Evolutionary conservation across 2,797 vertebrate species (phyloP).

Genomic region (Merluccius polli): DNA sequence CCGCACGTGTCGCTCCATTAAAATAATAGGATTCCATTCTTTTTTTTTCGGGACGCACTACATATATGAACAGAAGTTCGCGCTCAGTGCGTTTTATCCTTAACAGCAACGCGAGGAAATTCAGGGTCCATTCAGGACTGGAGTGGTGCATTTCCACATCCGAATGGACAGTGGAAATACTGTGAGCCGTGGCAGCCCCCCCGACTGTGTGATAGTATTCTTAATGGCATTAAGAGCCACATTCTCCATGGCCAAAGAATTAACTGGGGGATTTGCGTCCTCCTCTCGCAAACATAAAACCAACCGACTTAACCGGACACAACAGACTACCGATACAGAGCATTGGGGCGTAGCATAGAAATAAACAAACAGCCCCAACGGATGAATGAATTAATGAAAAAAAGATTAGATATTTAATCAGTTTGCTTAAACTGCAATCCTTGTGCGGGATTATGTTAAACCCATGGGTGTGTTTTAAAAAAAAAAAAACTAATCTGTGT

Average conservation of each 20-base stretch:
- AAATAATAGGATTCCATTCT: too few relatives aligned
- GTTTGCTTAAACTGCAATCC: constrained; percentile 49
- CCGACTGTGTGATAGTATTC: constrained; percentile 7
- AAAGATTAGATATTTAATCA: constrained; percentile 41
- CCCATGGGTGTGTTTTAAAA: constrained; percentile 37
- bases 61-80: too few relatives aligned
- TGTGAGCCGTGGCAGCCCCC: too few relatives aligned
- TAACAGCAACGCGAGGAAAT: too few relatives aligned
- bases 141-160: background rate
- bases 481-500: constrained; percentile 54
- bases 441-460: constrained; percentile 61
- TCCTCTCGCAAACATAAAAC: constrained; percentile 10
- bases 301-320: constrained; percentile 4
- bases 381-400: constrained; percentile 33
- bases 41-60: too few relatives aligned
- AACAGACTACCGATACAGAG: background rate
- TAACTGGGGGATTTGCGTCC: constrained; percentile 19
- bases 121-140: too few relatives aligned
- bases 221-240: background rate
- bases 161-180: background rate
- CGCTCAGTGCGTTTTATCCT: too few relatives aligned
- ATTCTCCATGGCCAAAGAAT: background rate
- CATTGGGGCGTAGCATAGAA: background rate
- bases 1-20: too few relatives aligned
- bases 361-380: constrained; percentile 16